phyloP scores from a whole-genome alignment of 92 coral and sea anemone genomes.

The Epizoanthus stellaris region DNA sequence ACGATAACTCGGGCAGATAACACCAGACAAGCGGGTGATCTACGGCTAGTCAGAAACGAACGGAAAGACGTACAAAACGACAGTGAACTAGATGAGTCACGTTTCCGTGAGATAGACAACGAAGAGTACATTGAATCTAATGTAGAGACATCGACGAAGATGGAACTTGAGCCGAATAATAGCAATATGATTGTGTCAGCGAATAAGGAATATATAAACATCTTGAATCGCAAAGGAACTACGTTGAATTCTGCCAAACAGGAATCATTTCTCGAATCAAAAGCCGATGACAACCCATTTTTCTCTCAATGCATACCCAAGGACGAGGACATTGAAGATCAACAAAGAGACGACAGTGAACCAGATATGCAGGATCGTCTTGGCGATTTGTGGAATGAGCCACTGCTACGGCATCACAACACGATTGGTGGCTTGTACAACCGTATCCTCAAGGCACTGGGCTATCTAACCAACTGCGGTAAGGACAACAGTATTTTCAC shows the following conservation, averaged over 20 bases:
- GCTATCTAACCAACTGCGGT: slow-evolving; percentile 66
- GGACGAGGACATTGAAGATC: background rate
- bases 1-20: background rate
- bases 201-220: background rate
- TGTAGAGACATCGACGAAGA: background rate
- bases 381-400: slow-evolving; percentile 30
- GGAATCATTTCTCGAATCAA: background rate
- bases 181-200: too few species aligned
- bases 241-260: background rate
- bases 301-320: background rate
- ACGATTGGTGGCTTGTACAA: slow-evolving; percentile 79
- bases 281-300: background rate
- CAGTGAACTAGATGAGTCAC: background rate
- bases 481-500: slow-evolving; percentile 67
- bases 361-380: slow-evolving; percentile 29
- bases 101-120: background rate
- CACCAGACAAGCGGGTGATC: background rate
- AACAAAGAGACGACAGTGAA: slow-evolving; percentile 26
- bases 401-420: slow-evolving; percentile 49
- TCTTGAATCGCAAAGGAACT: too few species aligned
- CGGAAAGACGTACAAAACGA: background rate
- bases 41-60: background rate
- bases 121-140: background rate
- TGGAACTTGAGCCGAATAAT: too few species aligned
- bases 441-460: slow-evolving; percentile 59